phyloP scores from a whole-genome alignment of 2,888 invertebrate genomes.

The Chesias legatella region DNA sequence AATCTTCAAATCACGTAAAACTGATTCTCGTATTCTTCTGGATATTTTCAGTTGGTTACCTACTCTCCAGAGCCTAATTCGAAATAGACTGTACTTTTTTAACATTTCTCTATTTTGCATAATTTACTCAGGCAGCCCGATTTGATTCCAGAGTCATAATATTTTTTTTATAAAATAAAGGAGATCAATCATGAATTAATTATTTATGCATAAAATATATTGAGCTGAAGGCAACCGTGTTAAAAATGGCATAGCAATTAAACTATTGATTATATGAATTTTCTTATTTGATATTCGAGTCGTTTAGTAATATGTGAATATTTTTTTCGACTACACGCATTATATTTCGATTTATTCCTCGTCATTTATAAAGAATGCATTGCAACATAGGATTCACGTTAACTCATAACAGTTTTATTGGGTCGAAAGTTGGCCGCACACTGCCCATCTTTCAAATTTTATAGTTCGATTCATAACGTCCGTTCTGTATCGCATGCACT shows the following conservation, averaged over 20 bases:
- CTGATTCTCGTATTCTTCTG: conserved; percentile 10
- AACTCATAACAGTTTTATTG: conserved; percentile 13
- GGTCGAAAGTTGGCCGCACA: conserved; percentile 10
- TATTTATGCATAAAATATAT: no score
- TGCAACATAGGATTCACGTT: background rate
- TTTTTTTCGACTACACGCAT: no score
- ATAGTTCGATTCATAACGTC: conserved; percentile 17
- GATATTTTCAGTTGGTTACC: conserved; percentile 8
- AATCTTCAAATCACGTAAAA: conserved; percentile 15
- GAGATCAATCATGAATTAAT: no score
- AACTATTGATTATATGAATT: no score
- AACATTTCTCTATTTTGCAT: conserved; percentile 13
- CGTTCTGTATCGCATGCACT: conserved; percentile 6
- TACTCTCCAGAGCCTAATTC: conserved; percentile 4
- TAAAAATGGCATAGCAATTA: no score
- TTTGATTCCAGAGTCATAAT: no score
- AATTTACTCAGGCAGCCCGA: background rate
- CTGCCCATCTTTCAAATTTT: conserved; percentile 16
- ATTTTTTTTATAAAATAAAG: no score
- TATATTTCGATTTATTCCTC: no score
- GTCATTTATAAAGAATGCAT: no score
- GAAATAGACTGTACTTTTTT: conserved; percentile 8
- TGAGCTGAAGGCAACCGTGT: no score
- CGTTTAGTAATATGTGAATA: conserved; percentile 6
- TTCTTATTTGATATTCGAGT: no score